Evolutionary conservation across 2,888 invertebrate genomes (phyloP).

Genomic region (Leptinotarsa rubiginosa): DNA sequence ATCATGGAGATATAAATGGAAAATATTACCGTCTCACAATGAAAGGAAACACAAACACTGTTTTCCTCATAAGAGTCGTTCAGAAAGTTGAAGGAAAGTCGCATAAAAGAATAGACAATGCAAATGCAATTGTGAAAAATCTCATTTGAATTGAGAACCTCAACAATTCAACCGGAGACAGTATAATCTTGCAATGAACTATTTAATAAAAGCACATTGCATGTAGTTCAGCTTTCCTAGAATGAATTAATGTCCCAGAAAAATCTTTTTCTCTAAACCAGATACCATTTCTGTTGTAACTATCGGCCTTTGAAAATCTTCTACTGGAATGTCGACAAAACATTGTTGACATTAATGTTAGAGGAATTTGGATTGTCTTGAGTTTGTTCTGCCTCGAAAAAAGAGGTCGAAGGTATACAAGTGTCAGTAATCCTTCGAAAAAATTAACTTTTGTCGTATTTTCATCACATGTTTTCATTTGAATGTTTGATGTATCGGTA

Average conservation of each 20-base stretch:
- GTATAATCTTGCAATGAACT: slow-evolving; percentile 20
- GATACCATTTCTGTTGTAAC: slow-evolving; percentile 5
- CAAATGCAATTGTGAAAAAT: slow-evolving; percentile 17
- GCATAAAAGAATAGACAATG: slow-evolving; percentile 15
- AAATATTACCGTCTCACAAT: background rate
- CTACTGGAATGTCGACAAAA: background rate
- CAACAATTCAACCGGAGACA: background rate
- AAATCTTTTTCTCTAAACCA: slow-evolving; percentile 5
- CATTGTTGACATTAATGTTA: slow-evolving; percentile 1
- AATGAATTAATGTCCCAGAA: slow-evolving; percentile 8
- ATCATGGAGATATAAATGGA: background rate
- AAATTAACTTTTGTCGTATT: background rate
- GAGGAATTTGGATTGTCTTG: background rate
- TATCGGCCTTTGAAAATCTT: background rate
- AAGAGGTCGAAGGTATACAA: background rate
- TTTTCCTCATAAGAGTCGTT: slow-evolving; percentile 21
- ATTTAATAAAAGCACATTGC: slow-evolving; percentile 16
- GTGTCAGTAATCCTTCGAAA: background rate
- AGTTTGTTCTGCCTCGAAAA: background rate
- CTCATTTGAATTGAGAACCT: slow-evolving; percentile 12
- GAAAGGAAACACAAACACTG: background rate
- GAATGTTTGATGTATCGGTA: background rate
- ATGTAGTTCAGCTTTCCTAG: slow-evolving; percentile 4
- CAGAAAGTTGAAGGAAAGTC: slow-evolving; percentile 1
- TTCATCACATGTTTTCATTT: background rate